A percentile compares a stretch with the other conserved stretches of the same genome.
Conservation (phyloP, 2,797 vertebrate species). For the Ctenopoma multispine region DNA sequence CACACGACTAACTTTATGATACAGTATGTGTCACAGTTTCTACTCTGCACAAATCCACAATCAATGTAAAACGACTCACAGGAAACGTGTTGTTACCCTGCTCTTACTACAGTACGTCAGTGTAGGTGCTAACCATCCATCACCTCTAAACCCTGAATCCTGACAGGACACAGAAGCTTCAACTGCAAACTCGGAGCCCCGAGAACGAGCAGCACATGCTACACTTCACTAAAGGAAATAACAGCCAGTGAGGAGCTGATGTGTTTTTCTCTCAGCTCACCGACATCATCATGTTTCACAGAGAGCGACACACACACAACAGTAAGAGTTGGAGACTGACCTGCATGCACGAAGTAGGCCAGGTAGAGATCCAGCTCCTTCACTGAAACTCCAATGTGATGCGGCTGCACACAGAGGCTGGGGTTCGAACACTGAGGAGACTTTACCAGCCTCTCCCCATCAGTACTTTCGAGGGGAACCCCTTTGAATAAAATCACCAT, state of each 20-base stretch:
- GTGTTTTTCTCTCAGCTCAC: too few relatives aligned
- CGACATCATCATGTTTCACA: too few relatives aligned
- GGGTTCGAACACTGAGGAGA: constrained; percentile 97
- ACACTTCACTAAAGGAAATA: too few relatives aligned
- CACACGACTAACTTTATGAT: too few relatives aligned
- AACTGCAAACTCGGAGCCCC: background rate
- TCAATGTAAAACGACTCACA: too few relatives aligned
- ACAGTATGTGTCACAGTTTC: too few relatives aligned
- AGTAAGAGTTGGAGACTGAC: constrained; percentile 81
- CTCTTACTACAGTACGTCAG: too few relatives aligned
- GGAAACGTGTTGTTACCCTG: too few relatives aligned
- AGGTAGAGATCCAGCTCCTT: constrained; percentile 99
- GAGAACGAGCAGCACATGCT: too few relatives aligned
- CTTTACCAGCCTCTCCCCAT: constrained; percentile 98
- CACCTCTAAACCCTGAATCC: background rate
- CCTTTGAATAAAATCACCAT: constrained; percentile 99
- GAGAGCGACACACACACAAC: background rate
- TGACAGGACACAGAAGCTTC: background rate
- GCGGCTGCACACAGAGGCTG: constrained; percentile 97
- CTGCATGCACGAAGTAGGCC: constrained; percentile 98
- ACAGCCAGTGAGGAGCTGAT: too few relatives aligned
- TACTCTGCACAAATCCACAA: too few relatives aligned
- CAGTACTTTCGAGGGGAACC: constrained; percentile 99
- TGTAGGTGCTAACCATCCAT: background rate
- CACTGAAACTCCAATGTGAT: constrained; percentile 99